Percentiles rank a stretch among this genome's conserved stretches.
Evolutionary conservation across 2,797 vertebrate genomes (phyloP).

Genomic region (Neopelma chrysocephalum): DNA sequence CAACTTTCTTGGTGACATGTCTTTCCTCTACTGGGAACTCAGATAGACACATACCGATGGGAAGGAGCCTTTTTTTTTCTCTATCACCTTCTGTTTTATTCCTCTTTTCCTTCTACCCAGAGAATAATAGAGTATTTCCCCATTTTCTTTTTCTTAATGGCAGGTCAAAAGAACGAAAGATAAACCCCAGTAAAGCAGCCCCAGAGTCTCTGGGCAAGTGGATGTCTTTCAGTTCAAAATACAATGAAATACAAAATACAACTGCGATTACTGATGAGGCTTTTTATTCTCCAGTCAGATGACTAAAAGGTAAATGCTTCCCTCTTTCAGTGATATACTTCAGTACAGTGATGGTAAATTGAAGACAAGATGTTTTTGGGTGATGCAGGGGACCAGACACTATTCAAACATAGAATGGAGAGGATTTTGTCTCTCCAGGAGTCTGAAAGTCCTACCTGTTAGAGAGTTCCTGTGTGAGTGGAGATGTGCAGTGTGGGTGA

Average conservation of each 20-base stretch:
- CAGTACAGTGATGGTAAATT: not conserved
- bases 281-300: not conserved
- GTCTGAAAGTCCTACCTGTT: not conserved
- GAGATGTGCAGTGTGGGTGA: not conserved
- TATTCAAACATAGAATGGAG: not conserved
- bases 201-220: not conserved
- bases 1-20: not conserved
- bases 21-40: not conserved
- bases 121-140: not conserved
- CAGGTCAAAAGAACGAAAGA: not conserved
- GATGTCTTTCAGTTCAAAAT: not conserved
- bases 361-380: not conserved
- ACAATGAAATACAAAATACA: not conserved
- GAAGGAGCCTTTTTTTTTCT: not conserved
- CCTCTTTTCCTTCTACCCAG: not conserved
- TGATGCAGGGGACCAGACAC: not conserved
- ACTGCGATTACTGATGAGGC: not conserved
- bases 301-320: not conserved
- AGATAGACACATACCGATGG: not conserved
- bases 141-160: not conserved
- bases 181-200: not conserved
- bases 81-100: not conserved
- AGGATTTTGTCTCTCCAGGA: not conserved
- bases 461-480: fast-evolving
- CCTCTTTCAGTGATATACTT: not conserved